A percentile compares a stretch with the other conserved stretches of the same genome.
phyloP scores from a whole-genome alignment of 2,888 invertebrate species.

The Dicranocentrus wangi region DNA sequence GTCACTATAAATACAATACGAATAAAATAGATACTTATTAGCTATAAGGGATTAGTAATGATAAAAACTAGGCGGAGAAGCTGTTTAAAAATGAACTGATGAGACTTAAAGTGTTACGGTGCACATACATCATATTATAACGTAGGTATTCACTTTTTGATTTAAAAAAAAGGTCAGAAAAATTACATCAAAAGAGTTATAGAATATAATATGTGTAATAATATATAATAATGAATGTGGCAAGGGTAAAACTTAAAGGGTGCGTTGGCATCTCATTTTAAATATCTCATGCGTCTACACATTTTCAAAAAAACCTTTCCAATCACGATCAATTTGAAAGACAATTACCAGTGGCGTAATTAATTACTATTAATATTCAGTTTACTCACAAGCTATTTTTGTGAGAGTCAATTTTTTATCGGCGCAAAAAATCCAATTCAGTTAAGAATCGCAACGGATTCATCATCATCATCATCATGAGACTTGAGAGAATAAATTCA shows the following conservation, averaged over 20 bases:
- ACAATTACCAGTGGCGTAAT: too few species aligned
- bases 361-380: too few species aligned
- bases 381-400: too few species aligned
- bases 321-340: too few species aligned
- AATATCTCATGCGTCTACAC: too few species aligned
- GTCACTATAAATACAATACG: slow-evolving; percentile 40
- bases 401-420: too few species aligned
- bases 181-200: slow-evolving; percentile 6
- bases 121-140: background rate
- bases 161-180: background rate
- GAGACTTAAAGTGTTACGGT: slow-evolving; percentile 25
- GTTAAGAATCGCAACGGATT: too few species aligned
- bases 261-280: background rate
- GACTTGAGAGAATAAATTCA: too few species aligned
- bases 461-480: too few species aligned
- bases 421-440: too few species aligned
- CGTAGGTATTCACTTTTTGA: slow-evolving; percentile 10
- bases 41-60: slow-evolving; percentile 1
- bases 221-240: slow-evolving; percentile 14
- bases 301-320: background rate
- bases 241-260: background rate
- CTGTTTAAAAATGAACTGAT: slow-evolving; percentile 54
- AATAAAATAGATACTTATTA: slow-evolving; percentile 3
- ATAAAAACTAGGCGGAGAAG: slow-evolving; percentile 30
- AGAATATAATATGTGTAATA: too few species aligned